Conservation (phyloP, 2,888 invertebrate species). For the Chirona hameri region DNA sequence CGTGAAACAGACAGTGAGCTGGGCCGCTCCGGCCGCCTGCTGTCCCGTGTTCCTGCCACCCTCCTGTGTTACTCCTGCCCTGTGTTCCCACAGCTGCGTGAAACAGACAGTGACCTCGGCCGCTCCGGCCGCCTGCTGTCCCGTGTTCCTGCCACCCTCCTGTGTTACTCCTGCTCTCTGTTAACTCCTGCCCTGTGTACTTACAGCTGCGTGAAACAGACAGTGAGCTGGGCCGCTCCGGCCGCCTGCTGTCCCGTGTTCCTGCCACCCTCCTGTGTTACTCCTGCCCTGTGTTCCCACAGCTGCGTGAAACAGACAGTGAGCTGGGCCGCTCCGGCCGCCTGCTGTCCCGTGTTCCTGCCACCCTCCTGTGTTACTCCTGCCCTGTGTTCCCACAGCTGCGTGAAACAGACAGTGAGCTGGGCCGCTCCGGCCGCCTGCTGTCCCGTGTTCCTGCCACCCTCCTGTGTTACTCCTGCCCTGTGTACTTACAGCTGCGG, state of each 20-base stretch:
- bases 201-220: conserved; percentile 78
- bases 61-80: neutral
- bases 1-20: conserved; percentile 84
- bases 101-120: conserved; percentile 80
- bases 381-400: conserved; percentile 55
- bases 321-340: conserved; percentile 76
- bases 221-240: conserved; percentile 74
- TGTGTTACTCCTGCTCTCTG: no score
- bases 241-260: conserved; percentile 63
- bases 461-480: neutral
- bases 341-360: conserved; percentile 57
- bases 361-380: neutral
- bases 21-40: conserved; percentile 71
- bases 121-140: conserved; percentile 76
- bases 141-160: conserved; percentile 26
- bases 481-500: conserved; percentile 58
- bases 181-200: conserved; percentile 29
- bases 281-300: conserved; percentile 39
- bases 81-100: conserved; percentile 60
- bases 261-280: no score
- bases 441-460: conserved; percentile 52
- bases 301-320: conserved; percentile 84
- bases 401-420: conserved; percentile 80
- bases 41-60: conserved; percentile 51
- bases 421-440: conserved; percentile 74